A percentile compares a stretch with the other conserved stretches of the same genome.
Evolutionary conservation across 2,113 vertebrate species (phyloP).

Genomic region (Galeopterus variegatus): DNA sequence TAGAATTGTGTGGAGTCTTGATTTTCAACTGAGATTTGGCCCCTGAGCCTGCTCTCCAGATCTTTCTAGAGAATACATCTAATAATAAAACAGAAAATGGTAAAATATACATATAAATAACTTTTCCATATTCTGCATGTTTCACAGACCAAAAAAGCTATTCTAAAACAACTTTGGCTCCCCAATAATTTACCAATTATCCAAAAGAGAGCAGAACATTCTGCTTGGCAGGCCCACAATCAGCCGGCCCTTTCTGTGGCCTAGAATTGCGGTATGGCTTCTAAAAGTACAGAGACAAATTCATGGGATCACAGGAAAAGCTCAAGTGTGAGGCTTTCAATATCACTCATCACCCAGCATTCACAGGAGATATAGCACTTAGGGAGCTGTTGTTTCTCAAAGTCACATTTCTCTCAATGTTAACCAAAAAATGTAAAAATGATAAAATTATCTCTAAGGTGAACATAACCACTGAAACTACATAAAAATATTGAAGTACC

Average conservation of each 20-base stretch:
- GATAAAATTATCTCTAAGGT: background rate
- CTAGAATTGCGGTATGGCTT: background rate
- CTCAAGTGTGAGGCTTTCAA: background rate
- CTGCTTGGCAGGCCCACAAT: background rate
- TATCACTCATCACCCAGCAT: background rate
- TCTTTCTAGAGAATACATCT: background rate
- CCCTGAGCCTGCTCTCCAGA: background rate
- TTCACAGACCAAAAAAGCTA: background rate
- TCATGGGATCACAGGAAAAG: background rate
- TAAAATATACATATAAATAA: background rate
- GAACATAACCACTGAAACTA: background rate
- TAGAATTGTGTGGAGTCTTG: background rate
- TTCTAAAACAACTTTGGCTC: background rate
- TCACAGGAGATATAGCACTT: background rate
- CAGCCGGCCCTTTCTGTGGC: background rate
- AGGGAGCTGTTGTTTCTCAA: background rate
- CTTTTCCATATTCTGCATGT: background rate
- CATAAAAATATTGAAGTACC: background rate
- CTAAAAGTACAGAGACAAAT: background rate
- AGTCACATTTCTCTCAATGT: slow-evolving; percentile 15
- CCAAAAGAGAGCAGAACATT: background rate
- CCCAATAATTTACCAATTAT: slow-evolving; percentile 17
- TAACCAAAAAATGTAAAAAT: background rate
- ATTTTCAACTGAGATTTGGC: slow-evolving; percentile 12
- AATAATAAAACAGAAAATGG: background rate